Conservation (phyloP, 37 sponge, comb jelly and placozoan genomes). For the Beroe forskalii region DNA sequence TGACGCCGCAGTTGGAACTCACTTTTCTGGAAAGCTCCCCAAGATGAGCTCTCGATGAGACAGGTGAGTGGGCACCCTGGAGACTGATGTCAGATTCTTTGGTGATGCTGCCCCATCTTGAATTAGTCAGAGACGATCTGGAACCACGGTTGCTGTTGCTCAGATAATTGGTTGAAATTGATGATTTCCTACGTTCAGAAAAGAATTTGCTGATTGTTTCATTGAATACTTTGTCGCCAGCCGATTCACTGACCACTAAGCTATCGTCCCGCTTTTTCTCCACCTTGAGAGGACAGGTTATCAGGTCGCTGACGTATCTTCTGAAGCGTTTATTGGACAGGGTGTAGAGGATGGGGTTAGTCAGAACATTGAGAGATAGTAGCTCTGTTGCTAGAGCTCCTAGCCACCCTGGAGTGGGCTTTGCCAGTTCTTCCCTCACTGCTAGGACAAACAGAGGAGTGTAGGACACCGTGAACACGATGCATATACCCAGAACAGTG, state of each 20-base stretch:
- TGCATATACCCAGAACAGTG: neutral
- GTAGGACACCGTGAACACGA: neutral
- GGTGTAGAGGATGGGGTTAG: constrained; percentile 40
- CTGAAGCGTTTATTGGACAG: constrained; percentile 7
- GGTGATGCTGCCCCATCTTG: neutral
- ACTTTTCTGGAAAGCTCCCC: neutral
- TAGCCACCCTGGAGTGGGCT: neutral
- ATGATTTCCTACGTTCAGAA: neutral
- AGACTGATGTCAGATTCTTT: neutral
- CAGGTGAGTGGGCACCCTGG: neutral
- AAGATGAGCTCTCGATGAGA: neutral
- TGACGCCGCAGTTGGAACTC: constrained; percentile 12
- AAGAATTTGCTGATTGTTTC: constrained; percentile 62
- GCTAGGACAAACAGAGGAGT: neutral
- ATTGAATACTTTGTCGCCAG: constrained; percentile 49
- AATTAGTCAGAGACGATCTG: neutral
- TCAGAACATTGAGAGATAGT: constrained; percentile 13
- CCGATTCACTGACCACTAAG: neutral
- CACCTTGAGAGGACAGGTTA: neutral
- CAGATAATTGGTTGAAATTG: neutral
- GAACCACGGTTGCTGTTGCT: neutral
- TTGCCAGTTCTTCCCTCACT: neutral
- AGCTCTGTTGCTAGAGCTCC: constrained; percentile 1
- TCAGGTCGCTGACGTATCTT: neutral
- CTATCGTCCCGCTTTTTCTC: neutral